A percentile compares a stretch with the other conserved stretches of the same genome.
phyloP scores from a whole-genome alignment of 2,888 invertebrate species.

The Temnothorax ravouxi region DNA sequence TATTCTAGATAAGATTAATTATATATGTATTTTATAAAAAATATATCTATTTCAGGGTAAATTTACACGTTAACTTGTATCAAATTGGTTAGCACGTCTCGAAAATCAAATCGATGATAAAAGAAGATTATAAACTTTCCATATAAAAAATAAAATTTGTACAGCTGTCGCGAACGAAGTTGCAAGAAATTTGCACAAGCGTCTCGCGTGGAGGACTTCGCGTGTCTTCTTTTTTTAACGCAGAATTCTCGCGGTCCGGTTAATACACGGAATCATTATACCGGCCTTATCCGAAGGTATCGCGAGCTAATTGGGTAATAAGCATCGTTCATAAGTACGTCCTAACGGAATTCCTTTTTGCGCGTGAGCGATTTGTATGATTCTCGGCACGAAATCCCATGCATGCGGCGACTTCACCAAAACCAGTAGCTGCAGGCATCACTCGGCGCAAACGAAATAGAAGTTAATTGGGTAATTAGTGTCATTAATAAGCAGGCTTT shows the following conservation, averaged over 20 bases:
- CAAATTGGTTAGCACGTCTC: background rate
- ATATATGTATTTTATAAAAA: background rate
- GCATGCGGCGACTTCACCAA: constrained; percentile 11
- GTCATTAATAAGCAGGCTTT: constrained; percentile 64
- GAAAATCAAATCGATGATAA: background rate
- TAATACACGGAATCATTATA: constrained; percentile 39
- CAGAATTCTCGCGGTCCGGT: background rate
- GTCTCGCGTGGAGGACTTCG: background rate
- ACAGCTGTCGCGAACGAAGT: background rate
- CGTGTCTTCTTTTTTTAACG: constrained; percentile 15
- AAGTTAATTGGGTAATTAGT: constrained; percentile 75
- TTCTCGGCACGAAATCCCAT: constrained; percentile 18
- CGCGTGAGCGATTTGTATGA: constrained; percentile 39
- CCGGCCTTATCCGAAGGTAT: constrained; percentile 2
- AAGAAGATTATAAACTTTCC: background rate
- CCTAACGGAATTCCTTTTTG: constrained; percentile 47
- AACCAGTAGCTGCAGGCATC: constrained; percentile 35
- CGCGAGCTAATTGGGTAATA: constrained; percentile 48
- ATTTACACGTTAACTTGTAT: background rate
- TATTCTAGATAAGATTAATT: background rate
- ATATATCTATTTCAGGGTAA: background rate
- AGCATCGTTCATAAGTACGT: constrained; percentile 47
- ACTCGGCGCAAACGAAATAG: constrained; percentile 58
- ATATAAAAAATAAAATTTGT: background rate
- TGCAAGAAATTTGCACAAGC: background rate